Evolutionary conservation across 23 tunicate genomes (phyloP).

Genomic region (Ciona savignyi): DNA sequence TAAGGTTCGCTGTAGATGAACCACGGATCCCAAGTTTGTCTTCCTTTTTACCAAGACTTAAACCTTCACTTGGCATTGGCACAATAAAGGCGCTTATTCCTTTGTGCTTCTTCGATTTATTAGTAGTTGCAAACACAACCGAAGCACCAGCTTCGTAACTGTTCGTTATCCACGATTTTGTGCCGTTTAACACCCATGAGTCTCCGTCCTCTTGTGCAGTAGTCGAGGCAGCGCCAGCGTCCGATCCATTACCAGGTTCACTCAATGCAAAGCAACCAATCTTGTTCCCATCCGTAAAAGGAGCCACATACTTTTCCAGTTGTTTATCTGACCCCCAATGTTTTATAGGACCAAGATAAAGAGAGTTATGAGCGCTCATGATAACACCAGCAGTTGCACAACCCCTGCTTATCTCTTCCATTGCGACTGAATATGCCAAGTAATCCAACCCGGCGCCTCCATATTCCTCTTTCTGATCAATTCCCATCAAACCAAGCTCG

Average conservation of each 20-base stretch:
- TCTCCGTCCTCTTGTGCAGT: too few species aligned
- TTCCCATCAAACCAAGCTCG: slow-evolving; percentile 52
- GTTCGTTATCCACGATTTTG: too few species aligned
- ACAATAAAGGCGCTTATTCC: slow-evolving; percentile 54
- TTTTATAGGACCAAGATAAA: slow-evolving; percentile 34
- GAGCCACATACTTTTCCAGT: slow-evolving; percentile 20
- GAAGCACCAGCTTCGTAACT: slow-evolving; percentile 46
- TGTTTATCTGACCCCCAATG: slow-evolving; percentile 45
- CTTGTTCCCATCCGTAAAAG: slow-evolving; percentile 23
- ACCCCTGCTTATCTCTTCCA: too few species aligned
- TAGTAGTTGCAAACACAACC: slow-evolving; percentile 50
- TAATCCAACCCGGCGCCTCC: slow-evolving; percentile 56
- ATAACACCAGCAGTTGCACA: too few species aligned
- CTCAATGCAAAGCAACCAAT: too few species aligned
- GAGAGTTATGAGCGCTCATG: too few species aligned
- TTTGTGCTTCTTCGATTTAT: slow-evolving; percentile 29
- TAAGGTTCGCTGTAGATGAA: slow-evolving; percentile 33
- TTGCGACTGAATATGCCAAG: slow-evolving; percentile 46
- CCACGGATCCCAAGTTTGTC: slow-evolving; percentile 21
- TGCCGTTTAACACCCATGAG: too few species aligned
- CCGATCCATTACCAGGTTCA: too few species aligned
- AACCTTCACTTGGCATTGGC: slow-evolving; percentile 44
- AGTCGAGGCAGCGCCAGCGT: too few species aligned
- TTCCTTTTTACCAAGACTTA: too few species aligned
- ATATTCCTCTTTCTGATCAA: slow-evolving; percentile 7